phyloP scores from a whole-genome alignment of 2,797 vertebrate genomes.

The Chaetophractus vellerosus region DNA sequence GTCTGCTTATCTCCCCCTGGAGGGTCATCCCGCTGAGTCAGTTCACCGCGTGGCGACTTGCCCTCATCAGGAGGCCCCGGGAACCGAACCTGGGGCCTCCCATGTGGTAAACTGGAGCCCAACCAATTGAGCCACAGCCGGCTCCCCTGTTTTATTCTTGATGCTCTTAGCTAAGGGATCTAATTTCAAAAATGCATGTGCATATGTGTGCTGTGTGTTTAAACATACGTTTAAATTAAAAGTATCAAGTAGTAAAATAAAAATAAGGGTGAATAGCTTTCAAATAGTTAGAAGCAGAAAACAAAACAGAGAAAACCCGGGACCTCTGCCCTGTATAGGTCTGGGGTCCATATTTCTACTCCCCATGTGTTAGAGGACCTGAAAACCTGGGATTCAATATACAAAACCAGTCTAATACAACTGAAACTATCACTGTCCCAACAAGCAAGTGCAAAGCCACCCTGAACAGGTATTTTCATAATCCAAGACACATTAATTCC shows the following conservation, averaged over 20 bases:
- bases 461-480: slow-evolving; percentile 43
- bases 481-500: slow-evolving; percentile 33
- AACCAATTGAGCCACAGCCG: too few species aligned
- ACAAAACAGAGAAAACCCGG: background rate
- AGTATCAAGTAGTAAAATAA: background rate
- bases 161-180: slow-evolving; percentile 3
- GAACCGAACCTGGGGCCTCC: too few species aligned
- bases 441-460: slow-evolving; percentile 14
- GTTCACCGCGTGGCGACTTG: too few species aligned
- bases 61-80: too few species aligned
- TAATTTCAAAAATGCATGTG: background rate
- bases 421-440: background rate
- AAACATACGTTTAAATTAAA: background rate
- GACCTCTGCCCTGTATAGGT: background rate
- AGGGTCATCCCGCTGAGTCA: too few species aligned
- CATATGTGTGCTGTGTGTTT: background rate
- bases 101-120: too few species aligned
- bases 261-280: background rate
- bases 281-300: background rate
- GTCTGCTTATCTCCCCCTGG: too few species aligned
- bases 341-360: background rate
- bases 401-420: background rate
- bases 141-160: slow-evolving; percentile 16
- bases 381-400: background rate
- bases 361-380: background rate